Conservation (phyloP, 2,113 vertebrate species). For the Dolichotis patagonum region DNA sequence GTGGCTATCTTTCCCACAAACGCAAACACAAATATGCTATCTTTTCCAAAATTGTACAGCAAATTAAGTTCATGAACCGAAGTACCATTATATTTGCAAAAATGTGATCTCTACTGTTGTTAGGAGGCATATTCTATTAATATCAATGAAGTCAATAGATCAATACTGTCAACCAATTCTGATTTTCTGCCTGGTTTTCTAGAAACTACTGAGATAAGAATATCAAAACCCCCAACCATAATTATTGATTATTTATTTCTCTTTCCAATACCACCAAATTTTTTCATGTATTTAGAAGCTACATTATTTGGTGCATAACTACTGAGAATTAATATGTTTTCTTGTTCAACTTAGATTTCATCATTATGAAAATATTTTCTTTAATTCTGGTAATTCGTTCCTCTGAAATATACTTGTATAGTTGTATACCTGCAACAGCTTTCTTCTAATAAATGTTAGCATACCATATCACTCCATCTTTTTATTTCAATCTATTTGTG, state of each 20-base stretch:
- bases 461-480: neutral
- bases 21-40: neutral
- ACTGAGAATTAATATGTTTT: neutral
- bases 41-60: neutral
- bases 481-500: neutral
- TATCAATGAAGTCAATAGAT: neutral
- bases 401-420: neutral
- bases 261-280: neutral
- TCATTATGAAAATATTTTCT: neutral
- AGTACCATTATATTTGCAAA: neutral
- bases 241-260: neutral
- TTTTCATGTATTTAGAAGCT: neutral
- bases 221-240: neutral
- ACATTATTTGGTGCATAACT: neutral
- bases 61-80: neutral
- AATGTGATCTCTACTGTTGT: neutral
- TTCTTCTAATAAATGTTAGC: neutral
- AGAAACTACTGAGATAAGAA: neutral
- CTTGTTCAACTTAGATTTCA: too few species aligned
- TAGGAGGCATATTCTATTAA: neutral
- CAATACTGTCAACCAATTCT: neutral
- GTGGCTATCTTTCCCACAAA: neutral
- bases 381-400: neutral
- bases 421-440: neutral
- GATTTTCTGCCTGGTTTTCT: neutral